A percentile compares a stretch with the other conserved stretches of the same genome.
These are phyloP conservation scores for Tadarida brasiliensis DNA, from an alignment of 2,797 vertebrate genomes.

Conservation along the genomic window DNA sequence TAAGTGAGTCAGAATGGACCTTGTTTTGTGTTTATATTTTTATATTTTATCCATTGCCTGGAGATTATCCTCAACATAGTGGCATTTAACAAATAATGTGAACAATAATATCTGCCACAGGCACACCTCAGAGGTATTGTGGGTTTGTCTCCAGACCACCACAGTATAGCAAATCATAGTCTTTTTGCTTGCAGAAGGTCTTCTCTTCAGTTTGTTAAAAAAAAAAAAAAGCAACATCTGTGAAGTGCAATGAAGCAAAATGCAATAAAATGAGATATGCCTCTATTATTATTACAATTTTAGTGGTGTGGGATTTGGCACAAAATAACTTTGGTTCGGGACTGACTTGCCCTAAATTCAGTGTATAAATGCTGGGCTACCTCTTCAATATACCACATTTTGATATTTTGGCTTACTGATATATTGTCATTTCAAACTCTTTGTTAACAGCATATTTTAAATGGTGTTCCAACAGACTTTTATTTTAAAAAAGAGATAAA, in stretches of 20 bases:
- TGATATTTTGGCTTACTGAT: neutral
- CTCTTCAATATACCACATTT: neutral
- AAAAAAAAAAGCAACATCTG: neutral
- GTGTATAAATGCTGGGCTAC: neutral
- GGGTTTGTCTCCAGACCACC: neutral
- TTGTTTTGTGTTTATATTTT: neutral
- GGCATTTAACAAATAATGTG: neutral
- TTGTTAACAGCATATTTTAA: slow-evolving; percentile 17
- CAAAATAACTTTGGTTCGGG: neutral
- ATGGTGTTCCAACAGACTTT: neutral
- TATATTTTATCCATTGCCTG: neutral
- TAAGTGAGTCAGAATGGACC: neutral
- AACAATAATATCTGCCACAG: neutral
- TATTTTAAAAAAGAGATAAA: slow-evolving; percentile 26
- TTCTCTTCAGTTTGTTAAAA: neutral
- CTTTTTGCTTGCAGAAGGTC: neutral
- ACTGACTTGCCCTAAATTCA: neutral
- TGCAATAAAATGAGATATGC: neutral
- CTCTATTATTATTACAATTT: neutral
- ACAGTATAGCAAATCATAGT: neutral
- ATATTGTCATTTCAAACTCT: slow-evolving; percentile 15
- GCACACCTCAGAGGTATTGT: no score
- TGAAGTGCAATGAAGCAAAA: neutral
- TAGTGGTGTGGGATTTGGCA: neutral
- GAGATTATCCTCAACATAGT: neutral